Base-by-base conservation (phyloP, 2,888 invertebrate genomes). In the Dorcus parallelipipedus region DNA sequence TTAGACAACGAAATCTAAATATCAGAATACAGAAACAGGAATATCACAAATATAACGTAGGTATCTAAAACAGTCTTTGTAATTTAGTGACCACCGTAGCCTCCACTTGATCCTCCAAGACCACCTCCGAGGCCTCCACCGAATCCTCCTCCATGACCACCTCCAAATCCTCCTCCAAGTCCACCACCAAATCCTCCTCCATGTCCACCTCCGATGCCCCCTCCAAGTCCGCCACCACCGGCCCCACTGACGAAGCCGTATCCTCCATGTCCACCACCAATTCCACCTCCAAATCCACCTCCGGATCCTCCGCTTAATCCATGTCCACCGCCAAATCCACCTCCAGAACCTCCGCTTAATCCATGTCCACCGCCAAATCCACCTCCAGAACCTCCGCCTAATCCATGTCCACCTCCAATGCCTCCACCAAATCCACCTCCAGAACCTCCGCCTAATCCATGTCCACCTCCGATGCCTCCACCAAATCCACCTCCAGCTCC, bases 351-450 rank as follows among this genome's bases (percentile, higher is more conserved):
- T 42, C 42, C 42, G 14, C 42, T 3, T 42, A 33, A 33, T 33
- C 42, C 42, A 42, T 42, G 42, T 42, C 42, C 42, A 9, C 42
- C n/a, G 5, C 40, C 42, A 10, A 49, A 38, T 10, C 17, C n/a
- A 38, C 49, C 17, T n/a, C 38, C 9, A 38, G 38, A 38, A 38
- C 40, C 17, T 49, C 17, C 38, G 49, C 48, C 48, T n/a, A 26
- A 48, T 48, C 48, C 48, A 23, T 33, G n/a, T 26, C 48, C 33
- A 9, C 48, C 33, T 48, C 48, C 48, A 9, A 20, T 20, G 20
- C 20, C 20, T 20, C 50, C 50, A 17, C 55, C 55, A 43, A 40
- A 49, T 20, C 49, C 33, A 10, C 54, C 48, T 54, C 50, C 55
- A 9, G 40, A 33, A 38, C 33, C 38, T 9, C 56, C 56, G 40